Percentiles rank a stretch among this genome's conserved stretches.
These are phyloP conservation scores for Microtus pennsylvanicus DNA, from an alignment of 2,113 vertebrate genomes.

Conservation along the genomic window DNA sequence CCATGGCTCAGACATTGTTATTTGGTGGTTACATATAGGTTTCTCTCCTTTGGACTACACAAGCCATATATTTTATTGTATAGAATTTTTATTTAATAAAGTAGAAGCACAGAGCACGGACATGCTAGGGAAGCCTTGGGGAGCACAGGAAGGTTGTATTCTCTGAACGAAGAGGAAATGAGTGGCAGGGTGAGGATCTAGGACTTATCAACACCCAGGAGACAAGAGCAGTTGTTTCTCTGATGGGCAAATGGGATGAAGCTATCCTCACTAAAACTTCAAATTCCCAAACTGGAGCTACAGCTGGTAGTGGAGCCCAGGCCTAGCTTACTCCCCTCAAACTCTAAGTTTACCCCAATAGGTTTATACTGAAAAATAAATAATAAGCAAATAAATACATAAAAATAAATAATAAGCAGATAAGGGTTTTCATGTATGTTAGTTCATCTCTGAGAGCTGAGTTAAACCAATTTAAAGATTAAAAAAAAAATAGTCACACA, in stretches of 20 bases:
- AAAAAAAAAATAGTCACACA: not conserved
- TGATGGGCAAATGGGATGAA: not conserved
- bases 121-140: not conserved
- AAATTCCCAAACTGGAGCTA: not conserved
- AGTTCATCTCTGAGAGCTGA: not conserved
- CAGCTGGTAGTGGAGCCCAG: not conserved
- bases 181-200: not conserved
- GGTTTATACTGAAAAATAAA: not conserved
- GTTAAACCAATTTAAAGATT: not conserved
- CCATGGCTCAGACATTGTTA: not conserved
- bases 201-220: not conserved
- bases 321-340: not conserved
- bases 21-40: not conserved
- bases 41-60: not conserved
- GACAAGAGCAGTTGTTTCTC: not conserved
- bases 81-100: slow-evolving; percentile 18
- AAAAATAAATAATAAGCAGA: not conserved
- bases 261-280: not conserved
- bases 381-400: not conserved
- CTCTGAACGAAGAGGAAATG: not conserved
- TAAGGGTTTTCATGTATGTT: not conserved
- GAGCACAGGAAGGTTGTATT: not conserved
- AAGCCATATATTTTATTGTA: not conserved
- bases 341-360: not conserved
- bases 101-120: not conserved